Percentiles rank a stretch among this genome's conserved stretches.
These are phyloP conservation scores for Eurytoma californica DNA, from an alignment of 2,888 invertebrate species.

Conservation along the genomic window DNA sequence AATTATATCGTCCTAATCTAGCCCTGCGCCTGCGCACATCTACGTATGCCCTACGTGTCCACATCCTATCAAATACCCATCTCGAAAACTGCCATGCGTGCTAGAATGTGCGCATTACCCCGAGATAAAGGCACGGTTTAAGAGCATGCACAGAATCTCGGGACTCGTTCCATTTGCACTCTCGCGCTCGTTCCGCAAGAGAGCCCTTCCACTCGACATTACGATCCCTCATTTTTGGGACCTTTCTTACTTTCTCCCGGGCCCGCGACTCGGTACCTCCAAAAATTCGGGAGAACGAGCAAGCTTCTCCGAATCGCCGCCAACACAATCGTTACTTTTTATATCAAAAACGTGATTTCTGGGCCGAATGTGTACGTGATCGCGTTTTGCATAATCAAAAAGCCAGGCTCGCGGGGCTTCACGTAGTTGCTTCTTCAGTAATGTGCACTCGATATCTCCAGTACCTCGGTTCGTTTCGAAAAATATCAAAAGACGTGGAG, in stretches of 20 bases:
- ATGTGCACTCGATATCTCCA: constrained; percentile 27
- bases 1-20: constrained; percentile 75
- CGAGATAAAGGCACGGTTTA: constrained; percentile 34
- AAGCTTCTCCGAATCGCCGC: constrained; percentile 40
- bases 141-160: not conserved
- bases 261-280: constrained; percentile 3
- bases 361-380: constrained; percentile 44
- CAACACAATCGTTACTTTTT: constrained; percentile 61
- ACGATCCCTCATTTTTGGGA: constrained; percentile 45
- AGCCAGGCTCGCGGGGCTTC: not conserved
- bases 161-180: constrained; percentile 17
- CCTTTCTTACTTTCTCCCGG: not conserved
- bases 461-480: not conserved
- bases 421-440: constrained; percentile 13
- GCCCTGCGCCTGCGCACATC: constrained; percentile 64
- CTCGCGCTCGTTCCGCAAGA: not conserved
- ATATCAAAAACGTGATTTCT: constrained; percentile 58
- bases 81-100: constrained; percentile 74
- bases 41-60: constrained; percentile 70
- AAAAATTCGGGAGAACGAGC: constrained; percentile 20
- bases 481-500: constrained; percentile 1
- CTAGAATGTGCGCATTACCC: constrained; percentile 68
- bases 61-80: constrained; percentile 73
- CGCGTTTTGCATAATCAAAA: constrained; percentile 19
- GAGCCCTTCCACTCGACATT: not conserved